Percentiles rank a stretch among this genome's conserved stretches.
phyloP scores from a whole-genome alignment of 2,797 vertebrate genomes.

The Syndactyla subalaris region DNA sequence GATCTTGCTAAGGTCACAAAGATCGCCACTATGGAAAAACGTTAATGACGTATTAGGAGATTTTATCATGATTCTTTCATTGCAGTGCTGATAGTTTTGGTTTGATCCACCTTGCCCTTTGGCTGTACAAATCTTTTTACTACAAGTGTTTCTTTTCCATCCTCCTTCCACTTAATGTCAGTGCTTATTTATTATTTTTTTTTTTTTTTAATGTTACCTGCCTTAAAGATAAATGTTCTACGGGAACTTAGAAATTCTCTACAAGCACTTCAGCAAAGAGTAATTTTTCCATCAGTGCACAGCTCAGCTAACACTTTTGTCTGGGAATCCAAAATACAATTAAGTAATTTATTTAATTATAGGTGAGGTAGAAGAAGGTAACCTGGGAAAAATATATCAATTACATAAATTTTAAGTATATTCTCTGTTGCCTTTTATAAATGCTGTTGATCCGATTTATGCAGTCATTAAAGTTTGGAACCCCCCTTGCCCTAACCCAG shows the following conservation, averaged over 20 bases:
- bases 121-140: not conserved
- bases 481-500: rapidly evolving
- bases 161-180: not conserved
- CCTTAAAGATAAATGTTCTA: not conserved
- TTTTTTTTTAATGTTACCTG: not conserved
- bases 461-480: not conserved
- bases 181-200: not conserved
- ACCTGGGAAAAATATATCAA: not conserved
- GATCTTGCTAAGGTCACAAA: not conserved
- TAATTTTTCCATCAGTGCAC: not conserved
- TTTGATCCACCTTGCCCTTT: not conserved
- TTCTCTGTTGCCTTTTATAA: not conserved
- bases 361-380: not conserved
- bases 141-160: not conserved
- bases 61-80: not conserved
- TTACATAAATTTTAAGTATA: not conserved
- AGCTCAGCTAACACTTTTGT: not conserved
- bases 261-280: not conserved
- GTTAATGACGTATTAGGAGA: not conserved
- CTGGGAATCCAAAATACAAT: not conserved
- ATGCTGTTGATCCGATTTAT: not conserved
- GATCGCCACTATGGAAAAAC: not conserved
- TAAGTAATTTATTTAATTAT: not conserved
- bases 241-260: not conserved
- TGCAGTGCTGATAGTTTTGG: not conserved